Evolutionary conservation across 2,797 vertebrate species (phyloP).

Genomic region (Melopsittacus undulatus): DNA sequence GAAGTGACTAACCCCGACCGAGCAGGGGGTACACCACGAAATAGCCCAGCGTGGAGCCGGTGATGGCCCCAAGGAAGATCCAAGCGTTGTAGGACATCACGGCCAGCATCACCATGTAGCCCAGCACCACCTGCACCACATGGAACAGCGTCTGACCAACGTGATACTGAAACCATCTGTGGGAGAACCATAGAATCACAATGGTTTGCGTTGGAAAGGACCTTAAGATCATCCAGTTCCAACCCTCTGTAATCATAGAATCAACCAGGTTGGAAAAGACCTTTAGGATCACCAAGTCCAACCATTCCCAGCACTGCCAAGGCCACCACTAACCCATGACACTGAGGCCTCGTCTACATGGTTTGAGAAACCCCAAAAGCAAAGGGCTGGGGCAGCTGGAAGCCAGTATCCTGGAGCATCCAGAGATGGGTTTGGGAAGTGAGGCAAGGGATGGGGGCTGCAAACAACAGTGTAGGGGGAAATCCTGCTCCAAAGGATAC

Average conservation of each 20-base stretch:
- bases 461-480: neutral
- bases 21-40: conserved; percentile 88
- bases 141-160: conserved; percentile 83
- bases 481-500: neutral
- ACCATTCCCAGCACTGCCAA: neutral
- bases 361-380: neutral
- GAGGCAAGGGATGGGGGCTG: neutral
- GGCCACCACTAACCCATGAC: neutral
- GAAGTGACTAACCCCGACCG: conserved; percentile 30
- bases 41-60: conserved; percentile 87
- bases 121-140: conserved; percentile 87
- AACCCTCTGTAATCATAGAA: neutral
- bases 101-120: conserved; percentile 94
- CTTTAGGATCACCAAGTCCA: neutral
- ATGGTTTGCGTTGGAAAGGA: neutral
- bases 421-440: neutral
- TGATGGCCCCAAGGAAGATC: conserved; percentile 90
- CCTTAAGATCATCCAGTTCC: neutral
- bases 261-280: neutral
- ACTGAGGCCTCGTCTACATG: neutral
- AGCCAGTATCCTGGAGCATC: accelerated
- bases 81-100: conserved; percentile 97
- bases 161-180: conserved; percentile 84
- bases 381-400: neutral
- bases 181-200: neutral